These are phyloP conservation scores for Trypoxylon attenuatum DNA, from an alignment of 2,888 invertebrate species.

Conservation along the genomic window DNA sequence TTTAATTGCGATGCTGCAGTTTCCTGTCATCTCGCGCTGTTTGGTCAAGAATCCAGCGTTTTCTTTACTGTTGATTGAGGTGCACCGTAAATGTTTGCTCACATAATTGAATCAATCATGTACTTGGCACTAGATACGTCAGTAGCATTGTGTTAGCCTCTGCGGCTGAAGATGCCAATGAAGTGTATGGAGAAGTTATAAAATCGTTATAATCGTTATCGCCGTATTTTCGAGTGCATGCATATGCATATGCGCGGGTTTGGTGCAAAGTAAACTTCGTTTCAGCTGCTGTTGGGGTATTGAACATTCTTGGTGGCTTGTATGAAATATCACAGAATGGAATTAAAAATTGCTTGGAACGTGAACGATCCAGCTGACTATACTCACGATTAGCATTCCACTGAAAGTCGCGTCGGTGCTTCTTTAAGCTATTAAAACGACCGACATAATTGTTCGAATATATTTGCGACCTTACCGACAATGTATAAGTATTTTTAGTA, in stretches of 20 bases:
- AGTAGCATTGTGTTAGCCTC: too few relatives aligned
- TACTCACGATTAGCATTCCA: constrained; percentile 33
- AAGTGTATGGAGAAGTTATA: too few relatives aligned
- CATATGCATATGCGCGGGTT: too few relatives aligned
- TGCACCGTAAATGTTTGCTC: background rate
- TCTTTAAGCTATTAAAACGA: too few relatives aligned
- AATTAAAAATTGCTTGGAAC: constrained; percentile 32
- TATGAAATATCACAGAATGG: constrained; percentile 19
- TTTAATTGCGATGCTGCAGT: constrained; percentile 18
- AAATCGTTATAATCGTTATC: too few relatives aligned
- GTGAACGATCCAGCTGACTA: constrained; percentile 26
- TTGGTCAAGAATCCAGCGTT: constrained; percentile 11
- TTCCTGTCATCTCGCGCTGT: constrained; percentile 12
- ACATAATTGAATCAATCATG: constrained; percentile 11
- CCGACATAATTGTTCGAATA: too few relatives aligned
- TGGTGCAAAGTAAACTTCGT: too few relatives aligned
- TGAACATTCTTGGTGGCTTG: background rate
- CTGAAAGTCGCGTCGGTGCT: constrained; percentile 25
- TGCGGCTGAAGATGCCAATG: too few relatives aligned
- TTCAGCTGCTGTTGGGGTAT: too few relatives aligned
- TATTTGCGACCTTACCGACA: too few relatives aligned
- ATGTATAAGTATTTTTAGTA: too few relatives aligned
- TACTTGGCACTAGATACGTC: background rate
- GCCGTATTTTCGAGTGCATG: too few relatives aligned
- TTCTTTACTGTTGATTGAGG: constrained; percentile 9